Percentiles rank a stretch among this genome's conserved stretches.
phyloP scores from a whole-genome alignment of 2,113 vertebrate species.

The Rhynchopsitta pachyrhyncha region DNA sequence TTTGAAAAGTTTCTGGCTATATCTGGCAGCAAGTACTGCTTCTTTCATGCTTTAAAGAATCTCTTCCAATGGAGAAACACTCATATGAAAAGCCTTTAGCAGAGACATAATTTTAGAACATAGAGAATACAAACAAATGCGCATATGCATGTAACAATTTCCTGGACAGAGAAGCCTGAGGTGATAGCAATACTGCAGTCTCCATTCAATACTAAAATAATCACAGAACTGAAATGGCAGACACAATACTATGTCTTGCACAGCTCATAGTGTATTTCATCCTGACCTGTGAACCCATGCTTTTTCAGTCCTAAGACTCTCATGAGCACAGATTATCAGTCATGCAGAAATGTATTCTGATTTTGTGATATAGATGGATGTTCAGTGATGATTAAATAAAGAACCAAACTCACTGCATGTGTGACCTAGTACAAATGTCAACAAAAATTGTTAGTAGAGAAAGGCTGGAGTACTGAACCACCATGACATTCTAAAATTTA shows the following conservation, averaged over 20 bases:
- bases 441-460: background rate
- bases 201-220: background rate
- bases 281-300: background rate
- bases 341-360: background rate
- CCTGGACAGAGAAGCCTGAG: background rate
- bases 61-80: background rate
- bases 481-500: background rate
- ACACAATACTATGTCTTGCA: background rate
- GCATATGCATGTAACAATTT: rapidly evolving
- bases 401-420: background rate
- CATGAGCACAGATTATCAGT: background rate
- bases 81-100: background rate
- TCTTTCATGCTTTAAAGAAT: background rate
- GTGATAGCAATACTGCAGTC: background rate
- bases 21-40: background rate
- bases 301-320: background rate
- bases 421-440: background rate
- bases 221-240: background rate
- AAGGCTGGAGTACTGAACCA: background rate
- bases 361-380: background rate
- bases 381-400: conserved; percentile 21
- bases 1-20: background rate
- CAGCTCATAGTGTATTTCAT: background rate
- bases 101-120: background rate
- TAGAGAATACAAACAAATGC: background rate